Evolutionary conservation across 2,888 invertebrate genomes (phyloP).

Genomic region (Agrotis exclamationis): DNA sequence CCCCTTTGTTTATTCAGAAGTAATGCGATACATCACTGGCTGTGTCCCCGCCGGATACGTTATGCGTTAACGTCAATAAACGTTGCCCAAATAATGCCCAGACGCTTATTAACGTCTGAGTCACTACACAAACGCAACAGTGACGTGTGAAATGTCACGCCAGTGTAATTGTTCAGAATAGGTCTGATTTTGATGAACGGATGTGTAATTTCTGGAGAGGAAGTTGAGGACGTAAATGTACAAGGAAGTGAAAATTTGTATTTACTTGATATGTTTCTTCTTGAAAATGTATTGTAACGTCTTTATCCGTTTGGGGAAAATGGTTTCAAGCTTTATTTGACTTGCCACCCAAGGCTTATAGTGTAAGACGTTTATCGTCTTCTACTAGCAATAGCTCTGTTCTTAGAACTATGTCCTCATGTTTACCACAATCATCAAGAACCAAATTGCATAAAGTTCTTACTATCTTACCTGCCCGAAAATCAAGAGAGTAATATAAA

Average conservation of each 20-base stretch:
- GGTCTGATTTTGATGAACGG: constrained; percentile 41
- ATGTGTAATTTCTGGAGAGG: constrained; percentile 48
- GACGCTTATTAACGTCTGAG: constrained; percentile 84
- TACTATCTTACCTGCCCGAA: not conserved
- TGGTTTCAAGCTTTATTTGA: constrained; percentile 1
- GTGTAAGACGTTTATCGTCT: not conserved
- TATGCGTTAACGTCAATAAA: constrained; percentile 89
- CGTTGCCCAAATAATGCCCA: constrained; percentile 79
- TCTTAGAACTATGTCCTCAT: not conserved
- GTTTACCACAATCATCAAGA: not conserved
- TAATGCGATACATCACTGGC: constrained; percentile 85
- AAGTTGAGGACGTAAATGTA: constrained; percentile 3
- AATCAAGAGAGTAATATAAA: constrained; percentile 1
- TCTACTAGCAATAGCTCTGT: not conserved
- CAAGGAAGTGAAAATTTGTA: constrained; percentile 33
- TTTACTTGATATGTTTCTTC: constrained; percentile 26
- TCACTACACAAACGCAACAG: constrained; percentile 67
- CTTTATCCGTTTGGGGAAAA: constrained; percentile 22
- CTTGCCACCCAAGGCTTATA: constrained; percentile 26
- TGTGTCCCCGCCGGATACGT: constrained; percentile 82
- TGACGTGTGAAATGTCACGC: constrained; percentile 65
- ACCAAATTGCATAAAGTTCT: not conserved
- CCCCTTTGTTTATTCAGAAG: constrained; percentile 88
- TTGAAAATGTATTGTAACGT: constrained; percentile 1
- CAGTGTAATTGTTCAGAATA: constrained; percentile 47